phyloP scores from a whole-genome alignment of 2,113 vertebrate species.

The Periophthalmodon schlosseri region DNA sequence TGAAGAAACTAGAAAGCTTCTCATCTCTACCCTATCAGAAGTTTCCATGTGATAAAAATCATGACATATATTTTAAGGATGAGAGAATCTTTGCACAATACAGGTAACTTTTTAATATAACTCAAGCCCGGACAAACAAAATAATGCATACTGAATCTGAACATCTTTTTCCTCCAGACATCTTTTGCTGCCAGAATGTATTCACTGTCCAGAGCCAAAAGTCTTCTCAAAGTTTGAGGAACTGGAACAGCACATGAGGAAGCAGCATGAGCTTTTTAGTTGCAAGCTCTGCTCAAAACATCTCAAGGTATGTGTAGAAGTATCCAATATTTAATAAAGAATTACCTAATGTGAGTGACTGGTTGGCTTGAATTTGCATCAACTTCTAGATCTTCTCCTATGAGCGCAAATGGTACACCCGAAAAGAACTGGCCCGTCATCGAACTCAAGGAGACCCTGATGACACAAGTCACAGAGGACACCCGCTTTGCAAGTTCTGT shows the following conservation, averaged over 20 bases:
- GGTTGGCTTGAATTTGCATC: neutral
- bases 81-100: slow-evolving; percentile 85
- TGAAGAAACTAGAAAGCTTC: slow-evolving; percentile 84
- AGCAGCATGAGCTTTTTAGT: slow-evolving; percentile 94
- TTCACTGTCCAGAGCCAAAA: slow-evolving; percentile 82
- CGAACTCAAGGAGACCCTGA: slow-evolving; percentile 93
- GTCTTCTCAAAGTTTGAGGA: slow-evolving; percentile 89
- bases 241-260: slow-evolving; percentile 97
- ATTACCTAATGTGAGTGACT: neutral
- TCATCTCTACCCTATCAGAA: slow-evolving; percentile 80
- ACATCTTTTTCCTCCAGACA: slow-evolving; percentile 73
- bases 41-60: slow-evolving; percentile 88
- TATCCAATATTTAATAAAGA: neutral
- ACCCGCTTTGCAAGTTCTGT: slow-evolving; percentile 97
- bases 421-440: slow-evolving; percentile 93
- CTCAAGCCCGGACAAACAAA: neutral
- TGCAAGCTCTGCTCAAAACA: slow-evolving; percentile 95
- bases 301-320: slow-evolving; percentile 82
- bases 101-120: slow-evolving; percentile 74
- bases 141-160: neutral
- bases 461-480: slow-evolving; percentile 94
- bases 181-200: slow-evolving; percentile 88
- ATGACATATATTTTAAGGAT: slow-evolving; percentile 89
- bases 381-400: slow-evolving; percentile 87
- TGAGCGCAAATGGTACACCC: slow-evolving; percentile 94